Base-by-base conservation (phyloP, 2,888 invertebrate genomes). In the Nomada hirtipes region DNA sequence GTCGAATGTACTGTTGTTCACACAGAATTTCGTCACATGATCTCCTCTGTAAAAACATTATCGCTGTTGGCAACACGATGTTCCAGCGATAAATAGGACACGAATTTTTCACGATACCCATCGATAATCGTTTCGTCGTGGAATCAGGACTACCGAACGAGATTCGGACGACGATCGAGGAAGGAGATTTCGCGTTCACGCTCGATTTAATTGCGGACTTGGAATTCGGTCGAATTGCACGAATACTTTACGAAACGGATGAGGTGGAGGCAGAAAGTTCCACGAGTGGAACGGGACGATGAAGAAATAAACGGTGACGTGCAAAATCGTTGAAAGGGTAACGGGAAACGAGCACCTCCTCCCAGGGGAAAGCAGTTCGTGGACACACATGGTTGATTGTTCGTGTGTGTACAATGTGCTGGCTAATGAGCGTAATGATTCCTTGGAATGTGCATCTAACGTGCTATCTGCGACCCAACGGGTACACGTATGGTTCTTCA, bases 351-450 rank as follows among this genome's bases (percentile, higher is more conserved):
- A 61, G 18, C 59, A 2, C 2, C 47, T 59, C 52, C 52, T 42
- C 10, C 55, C 26, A 20, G 55, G 69, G 60, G 55, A 69, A 69
- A 74, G 60, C 20, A n/a, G 55, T 36, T 77, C 20, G 72, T 9
- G 11, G 9, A 11, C 42, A 11, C n/a, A 52, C 52, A 26, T 26
- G 20, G 18, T 47, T 47, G 11, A 52, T 50, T 68, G 52, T 47
- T 52, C 60, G 69, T 44, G 69, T 61, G 36, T 59, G 59, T 59
- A 76, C 75, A 70, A 65, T 79, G 75, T 76, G 52, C 47, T 67
- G 59, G 65, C 68, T 80, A 80, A 80, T 76, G 80, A 80, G 72
- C 68, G 26, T 76, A 80, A 80, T 80, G 72, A 80, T 72, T 76
- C 71, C 72, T 59, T 36, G 80, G 76, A 80, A 76, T 80, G 63